Percentiles rank a stretch among this genome's conserved stretches.
Evolutionary conservation across 2,888 invertebrate genomes (phyloP).

Genomic region (Nemurella pictetii): DNA sequence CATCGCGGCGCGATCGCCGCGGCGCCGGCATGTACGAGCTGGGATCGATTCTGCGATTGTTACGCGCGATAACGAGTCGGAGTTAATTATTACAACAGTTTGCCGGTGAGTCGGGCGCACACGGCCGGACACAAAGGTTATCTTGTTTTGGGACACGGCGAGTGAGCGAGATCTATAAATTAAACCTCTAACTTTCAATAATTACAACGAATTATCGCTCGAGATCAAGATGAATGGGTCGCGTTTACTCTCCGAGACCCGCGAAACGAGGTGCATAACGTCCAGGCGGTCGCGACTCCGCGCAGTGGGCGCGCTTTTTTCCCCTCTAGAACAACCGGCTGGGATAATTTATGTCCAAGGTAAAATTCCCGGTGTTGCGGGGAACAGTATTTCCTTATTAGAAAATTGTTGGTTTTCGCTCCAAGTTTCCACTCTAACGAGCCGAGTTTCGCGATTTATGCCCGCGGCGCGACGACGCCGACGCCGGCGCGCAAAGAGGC

Average conservation of each 20-base stretch:
- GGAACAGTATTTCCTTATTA: constrained; percentile 25
- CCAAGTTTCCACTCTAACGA: constrained; percentile 12
- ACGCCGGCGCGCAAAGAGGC: background rate
- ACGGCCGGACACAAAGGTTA: constrained; percentile 3
- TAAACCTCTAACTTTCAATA: constrained; percentile 18
- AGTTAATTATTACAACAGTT: constrained; percentile 23
- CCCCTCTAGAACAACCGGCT: background rate
- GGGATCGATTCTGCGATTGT: background rate
- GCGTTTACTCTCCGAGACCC: background rate
- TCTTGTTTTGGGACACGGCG: constrained; percentile 13
- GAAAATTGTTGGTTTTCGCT: constrained; percentile 19
- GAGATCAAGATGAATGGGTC: background rate
- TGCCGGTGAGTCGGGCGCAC: background rate
- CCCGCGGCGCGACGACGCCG: background rate
- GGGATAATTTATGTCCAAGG: constrained; percentile 1
- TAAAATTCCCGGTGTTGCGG: background rate
- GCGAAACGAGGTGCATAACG: background rate
- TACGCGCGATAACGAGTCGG: background rate
- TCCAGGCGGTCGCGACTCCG: background rate
- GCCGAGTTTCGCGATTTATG: constrained; percentile 5
- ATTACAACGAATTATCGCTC: constrained; percentile 14
- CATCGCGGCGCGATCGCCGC: background rate
- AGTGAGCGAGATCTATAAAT: constrained; percentile 4
- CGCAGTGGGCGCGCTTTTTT: background rate
- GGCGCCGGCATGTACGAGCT: background rate